These are phyloP conservation scores for Pristionchus japonicus DNA, from an alignment of 2,888 invertebrate species.

Conservation along the genomic window DNA sequence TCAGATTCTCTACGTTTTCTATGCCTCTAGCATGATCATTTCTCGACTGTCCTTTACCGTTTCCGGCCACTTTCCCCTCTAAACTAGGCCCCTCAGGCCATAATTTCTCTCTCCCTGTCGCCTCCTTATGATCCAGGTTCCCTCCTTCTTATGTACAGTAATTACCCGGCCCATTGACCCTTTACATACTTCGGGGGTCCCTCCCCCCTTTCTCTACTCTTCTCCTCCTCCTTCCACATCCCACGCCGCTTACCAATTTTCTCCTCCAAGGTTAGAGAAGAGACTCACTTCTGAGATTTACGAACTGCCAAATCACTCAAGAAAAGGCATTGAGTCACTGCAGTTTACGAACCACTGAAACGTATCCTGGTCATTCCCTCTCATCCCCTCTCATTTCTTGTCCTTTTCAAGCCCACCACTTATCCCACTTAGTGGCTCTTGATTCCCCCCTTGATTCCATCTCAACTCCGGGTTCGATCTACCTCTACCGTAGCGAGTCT, in stretches of 20 bases:
- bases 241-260: conserved; percentile 29
- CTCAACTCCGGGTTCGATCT: neutral
- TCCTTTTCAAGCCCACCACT: conserved; percentile 15
- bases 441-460: neutral
- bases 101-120: conserved; percentile 10
- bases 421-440: conserved; percentile 18
- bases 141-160: conserved; percentile 30
- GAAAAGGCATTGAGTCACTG: neutral
- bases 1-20: neutral
- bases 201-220: neutral
- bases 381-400: neutral
- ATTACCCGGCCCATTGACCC: conserved; percentile 37
- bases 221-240: neutral
- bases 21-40: no score
- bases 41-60: neutral
- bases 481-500: neutral
- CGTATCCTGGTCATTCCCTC: neutral
- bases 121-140: conserved; percentile 6
- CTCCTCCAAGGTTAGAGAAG: neutral
- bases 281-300: conserved; percentile 34
- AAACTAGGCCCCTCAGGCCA: neutral
- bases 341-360: neutral
- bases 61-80: neutral
- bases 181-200: conserved; percentile 23
- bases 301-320: neutral